Base-by-base conservation (phyloP, 2,113 vertebrate genomes). In the Columba janthina region DNA sequence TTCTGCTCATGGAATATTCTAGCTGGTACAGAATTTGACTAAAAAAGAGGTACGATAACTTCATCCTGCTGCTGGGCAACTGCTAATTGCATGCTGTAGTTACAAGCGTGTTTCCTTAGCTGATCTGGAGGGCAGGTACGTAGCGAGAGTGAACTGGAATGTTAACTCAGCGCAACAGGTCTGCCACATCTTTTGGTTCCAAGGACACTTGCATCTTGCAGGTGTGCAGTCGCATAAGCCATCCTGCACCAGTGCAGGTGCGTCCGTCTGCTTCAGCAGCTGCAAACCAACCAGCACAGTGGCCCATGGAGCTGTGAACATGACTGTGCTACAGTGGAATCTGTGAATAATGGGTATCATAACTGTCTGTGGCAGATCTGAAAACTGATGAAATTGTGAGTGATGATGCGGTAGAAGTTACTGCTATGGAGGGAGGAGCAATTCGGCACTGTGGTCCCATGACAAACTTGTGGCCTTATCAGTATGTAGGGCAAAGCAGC, bases 221-320 rank as follows among this genome's bases (percentile, higher is more conserved):
- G 44, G 34, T 48, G n/a, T 9, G 42, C 48, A 34, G 48, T n/a
- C 0, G 11, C 0, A 0, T 20, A 6, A 58, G 20, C 25, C 70
- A 36, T 53, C 6, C 46, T 57, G 76, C 0, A 1, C 64, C 73
- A 17, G 44, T 0, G 31, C 0, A 1, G 85, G 32, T 6, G 16
- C 3, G 2, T 44, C 65, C 0, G 0, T 36, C 84, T 66, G 65
- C 85, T 53, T 54, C 73, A 83, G 66, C 54, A 76, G 48, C 77
- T 57, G 57, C 71, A 46, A 3, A 26, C 58, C 5, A 28, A 6
- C 29, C 53, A 70, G 12, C 38, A 28, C 38, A 46, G 46, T 15
- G 32, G 13, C 36, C 53, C 29, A n/a, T 3, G 91, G 21, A 60
- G 36, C 56, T 46, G 1, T 13, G 36, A 29, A 9, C 19, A 26